Evolutionary conservation across 2,797 vertebrate genomes (phyloP), one percentile per base, ranked within the genome.

Genomic region (Oreochromis grahami): DNA sequence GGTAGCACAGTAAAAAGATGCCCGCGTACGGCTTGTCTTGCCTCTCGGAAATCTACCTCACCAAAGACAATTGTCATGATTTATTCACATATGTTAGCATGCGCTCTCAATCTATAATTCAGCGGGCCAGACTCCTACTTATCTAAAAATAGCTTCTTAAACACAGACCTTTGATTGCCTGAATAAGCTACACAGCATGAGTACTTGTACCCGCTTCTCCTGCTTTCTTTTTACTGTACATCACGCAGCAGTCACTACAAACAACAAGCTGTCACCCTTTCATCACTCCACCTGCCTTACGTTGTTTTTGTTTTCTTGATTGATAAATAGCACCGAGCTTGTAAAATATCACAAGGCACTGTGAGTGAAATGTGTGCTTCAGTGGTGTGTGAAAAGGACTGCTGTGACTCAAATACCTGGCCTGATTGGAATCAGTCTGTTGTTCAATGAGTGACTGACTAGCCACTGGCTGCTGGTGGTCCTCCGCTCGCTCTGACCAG

Each of bases 41-140:
- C 81, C 85, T 87, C 79, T 72, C 5, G 56, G 81, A 92, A 90
- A 91, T 87, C 87, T 86, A 88, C 78, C 91, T 90, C 83, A 86
- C 82, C 81, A 86, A 89, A 94, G 81, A 93, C 93, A 94, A 94
- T 93, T 87, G 94, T 93, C 91, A 95, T 95, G 91, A 95, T 96
- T 96, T 96, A 95, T 95, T 96, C 94, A 96, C 90, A 92, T 91
- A 93, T 94, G 95, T 95, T 96, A 94, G 92, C 94, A 94, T 91
- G 90, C 87, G 65, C 91, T 88, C 94, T 88, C 88, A 85, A 95
- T 96, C 93, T 95, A 96, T 95, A 96, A 96, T 96, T 96, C 93
- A 95, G 88, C 41, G 84, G 83, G 77, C 81, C 88, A 88, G 92
- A 93, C 92, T 93, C 85, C 78, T 84, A 77, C 89, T 88, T 87